Conservation (phyloP, 2,797 vertebrate species). For the Morus bassanus region DNA sequence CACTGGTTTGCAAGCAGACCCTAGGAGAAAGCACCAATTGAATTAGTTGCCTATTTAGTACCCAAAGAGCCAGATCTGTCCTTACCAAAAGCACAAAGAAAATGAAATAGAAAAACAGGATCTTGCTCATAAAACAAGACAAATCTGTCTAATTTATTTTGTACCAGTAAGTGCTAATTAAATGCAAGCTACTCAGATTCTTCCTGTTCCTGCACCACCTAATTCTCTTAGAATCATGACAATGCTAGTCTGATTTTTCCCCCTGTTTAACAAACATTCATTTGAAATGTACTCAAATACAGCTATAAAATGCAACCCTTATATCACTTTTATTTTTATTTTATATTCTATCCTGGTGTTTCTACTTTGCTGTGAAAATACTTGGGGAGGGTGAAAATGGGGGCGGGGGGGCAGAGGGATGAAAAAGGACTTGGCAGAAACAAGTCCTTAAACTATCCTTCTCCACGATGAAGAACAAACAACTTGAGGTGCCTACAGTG, state of each 20-base stretch:
- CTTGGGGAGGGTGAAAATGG: constrained; percentile 30
- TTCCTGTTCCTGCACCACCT: constrained; percentile 85
- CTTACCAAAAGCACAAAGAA: constrained; percentile 90
- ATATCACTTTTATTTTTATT: constrained; percentile 79
- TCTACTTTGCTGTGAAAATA: constrained; percentile 75
- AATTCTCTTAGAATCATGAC: constrained; percentile 83
- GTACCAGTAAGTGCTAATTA: constrained; percentile 91
- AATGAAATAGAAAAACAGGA: constrained; percentile 90
- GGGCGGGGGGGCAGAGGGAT: neutral
- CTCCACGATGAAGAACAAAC: constrained; percentile 62
- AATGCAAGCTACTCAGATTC: constrained; percentile 86
- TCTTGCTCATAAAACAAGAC: constrained; percentile 91
- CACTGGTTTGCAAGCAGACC: constrained; percentile 85
- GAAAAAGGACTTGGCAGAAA: constrained; percentile 69
- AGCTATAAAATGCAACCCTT: constrained; percentile 78
- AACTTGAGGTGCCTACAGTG: constrained; percentile 62
- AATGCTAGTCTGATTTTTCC: constrained; percentile 81
- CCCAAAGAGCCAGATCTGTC: constrained; percentile 91
- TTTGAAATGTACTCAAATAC: constrained; percentile 85
- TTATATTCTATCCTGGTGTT: constrained; percentile 74
- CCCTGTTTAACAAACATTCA: constrained; percentile 86
- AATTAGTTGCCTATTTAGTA: constrained; percentile 92
- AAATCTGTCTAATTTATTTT: constrained; percentile 87
- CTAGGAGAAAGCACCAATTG: constrained; percentile 87
- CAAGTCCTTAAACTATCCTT: constrained; percentile 70